Evolutionary conservation across 2,888 invertebrate genomes (phyloP), one percentile per base, ranked within the genome.

Genomic region (Ormyrus rosae): DNA sequence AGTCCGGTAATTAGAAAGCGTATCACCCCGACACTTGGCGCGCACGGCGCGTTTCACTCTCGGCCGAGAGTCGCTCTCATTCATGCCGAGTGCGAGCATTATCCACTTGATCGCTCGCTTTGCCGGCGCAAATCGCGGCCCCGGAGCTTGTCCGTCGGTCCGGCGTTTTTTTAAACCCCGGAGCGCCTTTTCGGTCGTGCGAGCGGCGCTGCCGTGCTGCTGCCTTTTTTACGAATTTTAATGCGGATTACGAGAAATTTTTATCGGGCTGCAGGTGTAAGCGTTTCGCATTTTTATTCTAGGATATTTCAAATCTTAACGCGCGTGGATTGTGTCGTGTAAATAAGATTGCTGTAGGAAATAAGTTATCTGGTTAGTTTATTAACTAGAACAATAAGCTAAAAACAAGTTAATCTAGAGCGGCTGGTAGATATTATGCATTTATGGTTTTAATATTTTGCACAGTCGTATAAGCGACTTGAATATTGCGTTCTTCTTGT

Each of bases 1-100:
- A 85, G 86, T 85, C 83, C 84, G 84, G 87, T 88, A 87, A 88
- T 88, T 88, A 88, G 88, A 88, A 88, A 88, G 86, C 86, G 86
- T 87, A 88, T 88, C 86, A 86, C 86, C 84, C 79, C 86, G 85
- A 85, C 85, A 86, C 85, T 85, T 86, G n/a, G 19, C 10, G 10
- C 13, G 50, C 53, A 51, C 46, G 10, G 11, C 64, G 56, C 61
- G 60, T 68, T 68, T 68, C 68, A 65, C 68, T 34, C 8, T 70
- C 19, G 7, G 8, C 34, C 34, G 34, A n/a, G 56, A 86, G 86
- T 87, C 85, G 86, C 85, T 19, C 84, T 85, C 86, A 87, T 87
- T 86, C 86, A 85, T 73, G 72, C 84, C 81, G 85, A 85, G 85
- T 86, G 84, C 85, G 84, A 85, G 67, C 45, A 81, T 85, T 87